Base-by-base conservation (phyloP, 2,113 vertebrate species). In the Dicentrarchus labrax region DNA sequence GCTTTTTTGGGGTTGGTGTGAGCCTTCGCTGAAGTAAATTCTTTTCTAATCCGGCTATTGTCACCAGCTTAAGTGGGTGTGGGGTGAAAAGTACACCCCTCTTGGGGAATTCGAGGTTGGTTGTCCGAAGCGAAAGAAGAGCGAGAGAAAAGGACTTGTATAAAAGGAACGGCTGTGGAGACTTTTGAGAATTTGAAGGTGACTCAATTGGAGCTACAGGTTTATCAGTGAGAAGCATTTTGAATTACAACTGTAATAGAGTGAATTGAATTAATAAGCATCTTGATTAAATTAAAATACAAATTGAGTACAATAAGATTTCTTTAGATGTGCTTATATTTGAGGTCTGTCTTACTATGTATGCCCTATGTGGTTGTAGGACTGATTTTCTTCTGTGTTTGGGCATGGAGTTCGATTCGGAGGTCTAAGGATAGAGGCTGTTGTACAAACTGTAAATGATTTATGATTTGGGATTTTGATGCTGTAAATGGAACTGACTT, bases 21-120 rank as follows among this genome's bases (percentile, higher is more conserved):
- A 95, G 95, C 96, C 95, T 95, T 91, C 95, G 94, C 95, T 96
- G 96, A 95, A 97, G 97, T 98, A 97, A 98, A 98, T 97, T 98
- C 97, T 90, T 97, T 95, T 96, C 95, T 99, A 99, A 99, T 99
- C 98, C 97, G 80, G 91, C 97, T 96, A 97, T 99, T 99, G 98
- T 99, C 93, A 96, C 94, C 92, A 93, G 96, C 95, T 97, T 99
- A 99, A 99, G 98, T 97, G 97, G 96, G 96, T 97, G 96, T 96
- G 96, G 96, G 97, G 96, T 96, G 97, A 97, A 97, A 97, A 97
- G 96, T 96, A 96, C 96, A 95, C 95, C 94, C 93, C 94, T 96
- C 96, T 96, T 94, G 95, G 95, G 93, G 91, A 91, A 87, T 91
- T 87, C 19, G 19, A 88, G 72, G 95, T 94, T 93, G 94, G 95